These are phyloP conservation scores for Drosophila tristis DNA, from an alignment of 1,140 invertebrate species.

Conservation along the genomic window DNA sequence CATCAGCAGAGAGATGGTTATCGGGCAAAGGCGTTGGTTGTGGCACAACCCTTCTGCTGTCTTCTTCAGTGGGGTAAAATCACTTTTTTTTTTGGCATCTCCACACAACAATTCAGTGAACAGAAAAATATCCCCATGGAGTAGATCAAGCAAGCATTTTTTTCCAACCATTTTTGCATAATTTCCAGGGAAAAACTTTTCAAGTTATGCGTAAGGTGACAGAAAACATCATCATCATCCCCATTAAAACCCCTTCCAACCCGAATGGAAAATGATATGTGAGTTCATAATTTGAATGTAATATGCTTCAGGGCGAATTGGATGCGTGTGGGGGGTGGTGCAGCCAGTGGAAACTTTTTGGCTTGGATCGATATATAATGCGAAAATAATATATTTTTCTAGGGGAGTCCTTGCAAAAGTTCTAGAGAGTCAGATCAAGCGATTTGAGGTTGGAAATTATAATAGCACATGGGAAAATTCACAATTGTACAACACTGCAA, in stretches of 20 bases:
- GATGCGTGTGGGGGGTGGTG: constrained; percentile 28
- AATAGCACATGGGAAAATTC: too few relatives aligned
- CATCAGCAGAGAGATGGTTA: constrained; percentile 20
- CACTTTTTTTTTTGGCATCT: constrained; percentile 68
- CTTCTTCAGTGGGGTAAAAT: constrained; percentile 38
- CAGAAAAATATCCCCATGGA: constrained; percentile 80
- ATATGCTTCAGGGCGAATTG: constrained; percentile 44
- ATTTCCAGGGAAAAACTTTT: constrained; percentile 65
- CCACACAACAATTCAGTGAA: constrained; percentile 72
- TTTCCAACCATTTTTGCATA: constrained; percentile 62
- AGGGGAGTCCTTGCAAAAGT: neutral
- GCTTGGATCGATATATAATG: constrained; percentile 40
- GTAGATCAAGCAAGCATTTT: constrained; percentile 14
- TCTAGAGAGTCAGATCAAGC: neutral
- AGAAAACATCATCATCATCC: constrained; percentile 44
- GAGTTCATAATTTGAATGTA: constrained; percentile 63
- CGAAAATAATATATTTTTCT: constrained; percentile 25
- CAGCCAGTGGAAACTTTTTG: neutral
- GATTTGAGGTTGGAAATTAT: too few relatives aligned
- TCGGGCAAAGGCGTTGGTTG: constrained; percentile 33
- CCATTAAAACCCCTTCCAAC: constrained; percentile 33
- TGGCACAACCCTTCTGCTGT: constrained; percentile 62
- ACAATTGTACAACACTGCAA: too few relatives aligned
- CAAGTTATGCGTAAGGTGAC: constrained; percentile 54
- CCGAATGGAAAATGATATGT: constrained; percentile 43